A percentile compares a stretch with the other conserved stretches of the same genome.
These are phyloP conservation scores for Sycophila texana DNA, from an alignment of 2,888 invertebrate species.

Conservation along the genomic window DNA sequence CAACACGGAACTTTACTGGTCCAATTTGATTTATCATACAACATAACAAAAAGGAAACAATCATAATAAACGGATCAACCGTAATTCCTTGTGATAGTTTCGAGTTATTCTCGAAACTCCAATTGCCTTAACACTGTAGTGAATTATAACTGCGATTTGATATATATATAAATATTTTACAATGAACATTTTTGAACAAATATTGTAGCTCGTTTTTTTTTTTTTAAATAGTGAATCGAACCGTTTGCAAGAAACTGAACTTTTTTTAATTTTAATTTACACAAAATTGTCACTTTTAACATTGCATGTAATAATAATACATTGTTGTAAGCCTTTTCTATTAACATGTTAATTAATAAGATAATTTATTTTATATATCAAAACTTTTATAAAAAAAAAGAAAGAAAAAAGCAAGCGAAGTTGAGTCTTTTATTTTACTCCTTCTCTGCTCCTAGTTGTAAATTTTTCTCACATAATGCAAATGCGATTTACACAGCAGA, in stretches of 20 bases:
- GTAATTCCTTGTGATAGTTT: conserved; percentile 64
- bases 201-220: conserved; percentile 49
- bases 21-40: conserved; percentile 37
- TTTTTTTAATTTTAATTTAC: conserved; percentile 38
- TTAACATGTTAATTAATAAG: conserved; percentile 51
- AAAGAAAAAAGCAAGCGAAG: conserved; percentile 21
- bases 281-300: conserved; percentile 29
- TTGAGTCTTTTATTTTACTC: conserved; percentile 36
- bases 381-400: conserved; percentile 41
- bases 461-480: conserved; percentile 2
- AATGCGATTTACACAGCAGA: conserved; percentile 5
- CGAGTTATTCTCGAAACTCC: conserved; percentile 64
- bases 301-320: conserved; percentile 60
- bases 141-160: conserved; percentile 66
- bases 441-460: conserved; percentile 25
- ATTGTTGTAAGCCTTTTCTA: conserved; percentile 53
- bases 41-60: conserved; percentile 36
- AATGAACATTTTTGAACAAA: conserved; percentile 55
- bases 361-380: conserved; percentile 53
- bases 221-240: conserved; percentile 45
- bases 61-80: conserved; percentile 44
- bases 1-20: conserved; percentile 27
- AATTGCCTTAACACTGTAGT: conserved; percentile 70
- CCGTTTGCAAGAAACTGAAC: conserved; percentile 54
- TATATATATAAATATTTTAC: conserved; percentile 63